Base-by-base conservation (phyloP, 1,140 invertebrate species). In the Meloidogyne hapla region DNA sequence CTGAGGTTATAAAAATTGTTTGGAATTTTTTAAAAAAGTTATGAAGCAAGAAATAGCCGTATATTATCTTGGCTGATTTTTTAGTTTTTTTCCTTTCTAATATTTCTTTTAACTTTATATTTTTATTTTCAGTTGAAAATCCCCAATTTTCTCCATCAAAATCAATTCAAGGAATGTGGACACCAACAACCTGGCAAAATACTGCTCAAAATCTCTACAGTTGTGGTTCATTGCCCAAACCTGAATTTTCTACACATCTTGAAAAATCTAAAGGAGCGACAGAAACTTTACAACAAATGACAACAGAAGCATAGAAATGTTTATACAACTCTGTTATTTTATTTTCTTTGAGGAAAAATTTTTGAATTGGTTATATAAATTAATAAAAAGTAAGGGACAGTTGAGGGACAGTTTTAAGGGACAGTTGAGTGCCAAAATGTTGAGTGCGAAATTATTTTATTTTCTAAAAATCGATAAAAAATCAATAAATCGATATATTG, bases 91-190 rank as follows among this genome's bases (percentile, higher is more conserved):
- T 33, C 33, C 33, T 33, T 23, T 28, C 26, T 61, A 70, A 23
- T 6, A 6, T 18, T 25, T 63, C 28, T 26, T 28, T 6, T 4
- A 10, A 64, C 12, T n/a, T 6, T 4, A 23, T 10, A 63, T 62
- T 18, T n/a, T 2, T 6, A 10, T 4, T 40, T 73, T 62, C 1
- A 73, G 70, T 73, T 33, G 70, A 73, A 21, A 73, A 73, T 12
- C 12, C 70, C 8, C 70, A 73, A 10, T 73, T 62, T 65, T 73
- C 81, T 4, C 63, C 83, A 18, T 10, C 18, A 33, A 84, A 74
- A 45, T 82, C 81, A 12, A 61, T 82, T 40, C 81, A 82, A 77
- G 80, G 80, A 18, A 33, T 77, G 72, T 81, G 80, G 80, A 81
- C 56, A 5, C 77, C 80, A 10, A 48, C 69, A 12, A 73, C 68